Conservation (phyloP, 2,113 vertebrate genomes). For the Cettia cetti region DNA sequence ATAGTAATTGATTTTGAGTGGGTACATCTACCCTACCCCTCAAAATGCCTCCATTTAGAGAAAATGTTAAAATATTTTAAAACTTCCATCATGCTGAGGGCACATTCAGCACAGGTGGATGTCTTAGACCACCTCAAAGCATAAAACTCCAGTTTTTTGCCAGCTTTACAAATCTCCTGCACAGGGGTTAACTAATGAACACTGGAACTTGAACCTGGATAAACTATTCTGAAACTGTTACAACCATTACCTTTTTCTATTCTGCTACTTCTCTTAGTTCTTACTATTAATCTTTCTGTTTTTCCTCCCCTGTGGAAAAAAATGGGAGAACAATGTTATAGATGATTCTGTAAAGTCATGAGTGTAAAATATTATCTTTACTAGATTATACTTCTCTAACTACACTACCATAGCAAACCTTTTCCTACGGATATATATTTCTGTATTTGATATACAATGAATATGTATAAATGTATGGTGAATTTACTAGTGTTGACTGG, state of each 20-base stretch:
- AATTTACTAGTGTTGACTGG: neutral
- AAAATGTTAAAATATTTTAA: neutral
- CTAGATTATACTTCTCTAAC: neutral
- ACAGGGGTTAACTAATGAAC: neutral
- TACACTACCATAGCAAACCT: neutral
- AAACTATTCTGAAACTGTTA: neutral
- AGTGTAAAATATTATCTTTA: neutral
- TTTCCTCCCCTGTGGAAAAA: neutral
- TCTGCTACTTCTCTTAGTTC: neutral
- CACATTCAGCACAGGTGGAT: neutral
- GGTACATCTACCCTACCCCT: neutral
- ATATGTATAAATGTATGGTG: neutral
- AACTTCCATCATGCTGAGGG: neutral
- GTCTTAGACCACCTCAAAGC: neutral
- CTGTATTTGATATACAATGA: neutral
- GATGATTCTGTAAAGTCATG: neutral
- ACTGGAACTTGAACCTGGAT: neutral
- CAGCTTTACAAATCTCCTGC: neutral
- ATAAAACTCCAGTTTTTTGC: neutral
- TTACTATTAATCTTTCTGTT: neutral
- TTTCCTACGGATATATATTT: neutral
- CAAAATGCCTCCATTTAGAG: rapidly evolving
- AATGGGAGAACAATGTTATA: neutral
- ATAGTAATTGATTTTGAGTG: neutral
- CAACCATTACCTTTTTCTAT: neutral